Conservation (phyloP, 2,797 vertebrate genomes). For the Enteromius paludinosus region DNA sequence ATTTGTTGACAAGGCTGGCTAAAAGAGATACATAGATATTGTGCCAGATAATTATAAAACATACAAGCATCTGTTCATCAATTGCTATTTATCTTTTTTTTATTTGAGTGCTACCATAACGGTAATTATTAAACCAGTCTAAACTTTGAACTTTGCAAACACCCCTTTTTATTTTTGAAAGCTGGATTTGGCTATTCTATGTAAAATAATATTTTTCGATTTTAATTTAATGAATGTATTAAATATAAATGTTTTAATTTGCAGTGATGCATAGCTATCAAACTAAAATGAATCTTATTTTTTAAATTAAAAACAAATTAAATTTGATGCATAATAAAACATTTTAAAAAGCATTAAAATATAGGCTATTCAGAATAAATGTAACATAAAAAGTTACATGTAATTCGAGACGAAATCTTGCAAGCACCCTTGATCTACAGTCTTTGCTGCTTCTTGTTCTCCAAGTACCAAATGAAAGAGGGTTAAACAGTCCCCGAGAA, state of each 20-base stretch:
- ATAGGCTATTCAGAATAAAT: background rate
- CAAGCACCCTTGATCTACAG: background rate
- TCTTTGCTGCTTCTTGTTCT: constrained; percentile 12
- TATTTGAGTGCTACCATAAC: background rate
- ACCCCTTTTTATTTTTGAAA: background rate
- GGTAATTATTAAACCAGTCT: background rate
- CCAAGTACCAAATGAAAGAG: constrained; percentile 14
- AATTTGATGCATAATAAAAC: background rate
- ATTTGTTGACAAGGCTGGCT: constrained; percentile 16
- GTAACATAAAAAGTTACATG: background rate
- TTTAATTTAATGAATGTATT: background rate
- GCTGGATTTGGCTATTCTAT: background rate
- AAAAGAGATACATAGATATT: background rate
- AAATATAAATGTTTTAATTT: background rate
- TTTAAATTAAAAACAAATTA: background rate
- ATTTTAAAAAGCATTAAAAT: background rate
- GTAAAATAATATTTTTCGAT: background rate
- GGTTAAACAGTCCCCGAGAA: constrained; percentile 27
- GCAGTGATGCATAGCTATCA: background rate
- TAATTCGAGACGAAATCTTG: background rate
- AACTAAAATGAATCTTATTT: background rate
- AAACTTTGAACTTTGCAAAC: background rate
- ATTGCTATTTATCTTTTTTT: background rate
- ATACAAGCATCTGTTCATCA: constrained; percentile 18
- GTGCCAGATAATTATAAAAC: constrained; percentile 19